Base-by-base conservation (phyloP, 2,888 invertebrate species). In the Taphrorychus bicolor region DNA sequence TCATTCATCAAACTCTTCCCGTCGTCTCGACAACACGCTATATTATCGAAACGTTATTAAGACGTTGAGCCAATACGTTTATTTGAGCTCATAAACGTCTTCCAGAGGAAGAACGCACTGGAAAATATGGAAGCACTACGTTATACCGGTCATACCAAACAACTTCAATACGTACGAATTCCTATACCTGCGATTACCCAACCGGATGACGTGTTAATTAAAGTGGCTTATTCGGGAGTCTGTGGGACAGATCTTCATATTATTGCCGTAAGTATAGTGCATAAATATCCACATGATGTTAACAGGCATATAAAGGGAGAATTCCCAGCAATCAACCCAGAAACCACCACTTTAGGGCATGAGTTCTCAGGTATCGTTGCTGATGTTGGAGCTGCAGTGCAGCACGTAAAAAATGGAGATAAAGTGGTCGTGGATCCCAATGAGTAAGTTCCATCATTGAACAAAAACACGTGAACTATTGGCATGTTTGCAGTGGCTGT, bases 171-270 rank as follows among this genome's bases (percentile, higher is more conserved):
- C 49, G 81, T 80, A 11, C 81, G 82, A 49, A 76, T 83, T 32
- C 84, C 85, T 0, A 74, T 86, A 21, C 88, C 89, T 0, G 77
- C 80, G 75, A 76, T 87, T 0, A 75, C 76, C 0, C 77, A 82
- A 0, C 85, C 85, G 1, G 82, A 87, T 51, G 87, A 89, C n/a
- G 86, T 91, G 52, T 83, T 90, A 1, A 83, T 91, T 0, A 87
- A 85, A 77, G 89, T 91, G 0, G 86, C 88, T 4, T 90, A 87
- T 75, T 82, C 90, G 0, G 91, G 91, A 0, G 82, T 91, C 22
- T 91, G 91, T 74, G 91, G 91, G 0, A 91, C 91, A 0, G 91
- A 91, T 79, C 80, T 91, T 3, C 91, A 91, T 73, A 89, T 91
- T 56, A 83, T 91, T 7, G 85, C 88, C 82, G 91, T 91, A 82